Evolutionary conservation across 2,113 vertebrate genomes (phyloP), one percentile per base, ranked within the genome.

Genomic region (Cyphotilapia sp.): DNA sequence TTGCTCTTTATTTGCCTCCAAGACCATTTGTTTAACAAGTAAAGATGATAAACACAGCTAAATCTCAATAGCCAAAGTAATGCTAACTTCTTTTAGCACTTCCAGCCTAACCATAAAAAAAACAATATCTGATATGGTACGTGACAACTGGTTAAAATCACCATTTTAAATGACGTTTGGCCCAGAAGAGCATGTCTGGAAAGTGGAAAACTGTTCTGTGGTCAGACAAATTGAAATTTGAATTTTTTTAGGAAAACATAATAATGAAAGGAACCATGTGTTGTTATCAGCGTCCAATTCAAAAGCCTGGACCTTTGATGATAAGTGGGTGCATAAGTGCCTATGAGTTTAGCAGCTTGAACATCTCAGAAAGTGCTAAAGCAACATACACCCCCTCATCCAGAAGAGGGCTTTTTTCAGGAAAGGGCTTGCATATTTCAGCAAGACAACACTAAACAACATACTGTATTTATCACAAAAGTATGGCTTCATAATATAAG

Each of bases 271-370:
- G 12, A 71, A 71, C n/a, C 12, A 16, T 42, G 35, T 16, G n/a
- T 9, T 24, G 66, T 71, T 24, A 71, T 71, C n/a, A 2, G 12
- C 2, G 1, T 38, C 35, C 63, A 5, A 40, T 69, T 69, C 63
- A 38, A 71, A 42, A 40, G 19, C 12, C 66, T 42, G 35, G 0
- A 24, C 12, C 66, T 42, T 40, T 0, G 8, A 16, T 42, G n/a
- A 24, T 42, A 24, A 42, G 66, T 66, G 38, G 1, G n/a, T 27
- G 66, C 35, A 69, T 69, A 22, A 1, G 33, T 38, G 17, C 19
- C 0, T 38, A 8, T n/a, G 31, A n/a, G 31, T 35, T 63, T 35
- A 63, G 17, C 61, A 66, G 0, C 0, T 0, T 35, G 35, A 38
- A 69, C 33, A 22, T 40, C 35, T 40, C 63, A 69, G 35, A 69